phyloP scores from a whole-genome alignment of 2,888 invertebrate species.

The Odontomyia ornata region DNA sequence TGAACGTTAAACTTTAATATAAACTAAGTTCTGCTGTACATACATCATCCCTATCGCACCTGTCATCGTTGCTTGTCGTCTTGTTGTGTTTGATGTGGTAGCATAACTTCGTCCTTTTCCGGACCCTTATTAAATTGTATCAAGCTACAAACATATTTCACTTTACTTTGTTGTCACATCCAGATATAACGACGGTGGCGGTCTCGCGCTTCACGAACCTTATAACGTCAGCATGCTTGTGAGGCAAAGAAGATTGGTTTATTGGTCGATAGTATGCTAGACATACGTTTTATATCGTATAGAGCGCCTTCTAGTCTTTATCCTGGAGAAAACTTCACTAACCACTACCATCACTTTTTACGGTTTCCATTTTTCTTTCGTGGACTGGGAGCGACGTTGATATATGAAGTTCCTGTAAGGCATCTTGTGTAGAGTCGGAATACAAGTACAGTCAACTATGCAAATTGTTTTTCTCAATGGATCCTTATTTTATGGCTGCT shows the following conservation, averaged over 20 bases:
- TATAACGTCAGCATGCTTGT: background rate
- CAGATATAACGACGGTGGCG: background rate
- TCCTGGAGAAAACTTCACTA: background rate
- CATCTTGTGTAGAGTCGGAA: background rate
- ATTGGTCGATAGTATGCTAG: background rate
- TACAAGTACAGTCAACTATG: no score
- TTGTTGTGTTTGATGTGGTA: background rate
- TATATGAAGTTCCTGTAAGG: background rate
- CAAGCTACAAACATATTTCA: constrained; percentile 3
- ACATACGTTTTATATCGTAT: background rate
- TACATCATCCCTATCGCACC: constrained; percentile 9
- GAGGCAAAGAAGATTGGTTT: background rate
- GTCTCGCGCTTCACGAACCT: background rate
- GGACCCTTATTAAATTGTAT: background rate
- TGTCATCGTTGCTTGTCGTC: background rate
- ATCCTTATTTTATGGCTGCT: no score
- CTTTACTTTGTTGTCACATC: background rate
- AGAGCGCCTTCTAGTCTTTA: background rate
- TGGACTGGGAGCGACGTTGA: background rate
- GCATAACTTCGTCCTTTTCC: background rate
- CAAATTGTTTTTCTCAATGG: no score
- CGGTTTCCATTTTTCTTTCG: background rate
- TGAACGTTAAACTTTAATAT: no score
- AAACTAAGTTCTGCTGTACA: background rate
- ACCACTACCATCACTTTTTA: background rate